Base-by-base conservation (phyloP, 2,113 vertebrate genomes). In the Bos taurus region DNA sequence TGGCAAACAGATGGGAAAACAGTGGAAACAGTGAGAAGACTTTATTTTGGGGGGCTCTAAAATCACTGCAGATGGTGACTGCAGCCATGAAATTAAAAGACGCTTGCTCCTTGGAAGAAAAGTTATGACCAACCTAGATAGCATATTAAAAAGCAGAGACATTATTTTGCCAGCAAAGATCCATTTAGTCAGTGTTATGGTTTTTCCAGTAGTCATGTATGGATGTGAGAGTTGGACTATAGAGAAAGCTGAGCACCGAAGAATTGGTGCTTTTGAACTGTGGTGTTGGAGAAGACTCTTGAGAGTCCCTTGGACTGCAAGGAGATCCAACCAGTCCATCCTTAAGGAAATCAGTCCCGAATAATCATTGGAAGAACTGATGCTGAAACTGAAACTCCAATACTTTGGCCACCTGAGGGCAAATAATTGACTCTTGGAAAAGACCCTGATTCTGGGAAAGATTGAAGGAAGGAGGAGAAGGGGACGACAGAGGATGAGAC, bases 181-280 rank as follows among this genome's bases (percentile, higher is more conserved):
- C 67, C 10, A 0, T 36, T 9, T 36, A 71, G 67, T 23, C 67
- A 71, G 23, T 2, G n/a, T 9, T 36, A 36, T 71, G n/a, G n/a
- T 36, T 71, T 36, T 71, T 36, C 67, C 67, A 36, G n/a, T 71
- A 71, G n/a, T 23, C n/a, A 71, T 6, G 67, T 71, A 71, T 12
- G n/a, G 67, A 3, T 71, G n/a, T 36, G n/a, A 36, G 67, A 71
- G n/a, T 36, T 71, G n/a, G 67, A 71, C 67, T 36, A 23, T 23
- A 36, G 19, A 23, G 10, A 23, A 71, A 71, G n/a, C n/a, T 71
- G n/a, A 71, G n/a, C n/a, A 12, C 19, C 0, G 0, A 36, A 71
- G 8, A 71, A 71, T 0, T 71, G n/a, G 21, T 36, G 19, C 19
- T 23, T 71, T 36, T 36, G 67, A 71, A 36, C 67, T 71, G 67